Percentiles rank a stretch among this genome's conserved stretches.
Conservation (phyloP, 2,113 vertebrate genomes). For the Chaetodon trifascialis region DNA sequence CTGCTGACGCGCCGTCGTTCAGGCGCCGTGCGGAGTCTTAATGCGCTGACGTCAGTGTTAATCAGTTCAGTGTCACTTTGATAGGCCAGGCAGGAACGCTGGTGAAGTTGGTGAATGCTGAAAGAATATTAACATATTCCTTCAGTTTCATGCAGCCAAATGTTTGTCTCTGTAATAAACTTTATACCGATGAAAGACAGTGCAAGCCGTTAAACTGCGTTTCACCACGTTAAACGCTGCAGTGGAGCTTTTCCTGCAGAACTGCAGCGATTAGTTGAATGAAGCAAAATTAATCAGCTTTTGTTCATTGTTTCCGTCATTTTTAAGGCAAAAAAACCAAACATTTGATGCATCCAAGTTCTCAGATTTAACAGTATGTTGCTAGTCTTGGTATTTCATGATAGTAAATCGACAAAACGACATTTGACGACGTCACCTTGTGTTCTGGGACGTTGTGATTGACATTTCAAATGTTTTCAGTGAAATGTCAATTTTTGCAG, state of each 20-base stretch:
- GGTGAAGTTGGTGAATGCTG: neutral
- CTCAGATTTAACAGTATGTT: neutral
- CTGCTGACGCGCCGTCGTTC: neutral
- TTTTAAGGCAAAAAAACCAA: neutral
- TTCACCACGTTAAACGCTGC: neutral
- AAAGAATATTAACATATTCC: neutral
- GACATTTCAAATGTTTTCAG: too few relatives aligned
- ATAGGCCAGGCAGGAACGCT: conserved; percentile 17
- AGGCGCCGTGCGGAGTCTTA: neutral
- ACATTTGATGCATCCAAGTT: neutral
- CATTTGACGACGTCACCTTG: neutral
- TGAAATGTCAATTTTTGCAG: too few relatives aligned
- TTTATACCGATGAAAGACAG: neutral
- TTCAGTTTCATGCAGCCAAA: neutral
- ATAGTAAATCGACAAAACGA: neutral
- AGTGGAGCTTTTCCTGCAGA: neutral
- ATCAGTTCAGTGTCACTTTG: conserved; percentile 10
- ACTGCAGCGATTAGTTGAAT: neutral
- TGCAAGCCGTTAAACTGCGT: neutral
- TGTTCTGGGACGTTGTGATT: too few relatives aligned
- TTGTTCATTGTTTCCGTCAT: neutral
- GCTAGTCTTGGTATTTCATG: neutral
- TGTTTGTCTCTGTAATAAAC: neutral
- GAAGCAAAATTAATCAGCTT: neutral
- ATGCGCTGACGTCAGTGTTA: conserved; percentile 9